Evolutionary conservation across 2,888 invertebrate genomes (phyloP).

Genomic region (Prionchulus punctatus): DNA sequence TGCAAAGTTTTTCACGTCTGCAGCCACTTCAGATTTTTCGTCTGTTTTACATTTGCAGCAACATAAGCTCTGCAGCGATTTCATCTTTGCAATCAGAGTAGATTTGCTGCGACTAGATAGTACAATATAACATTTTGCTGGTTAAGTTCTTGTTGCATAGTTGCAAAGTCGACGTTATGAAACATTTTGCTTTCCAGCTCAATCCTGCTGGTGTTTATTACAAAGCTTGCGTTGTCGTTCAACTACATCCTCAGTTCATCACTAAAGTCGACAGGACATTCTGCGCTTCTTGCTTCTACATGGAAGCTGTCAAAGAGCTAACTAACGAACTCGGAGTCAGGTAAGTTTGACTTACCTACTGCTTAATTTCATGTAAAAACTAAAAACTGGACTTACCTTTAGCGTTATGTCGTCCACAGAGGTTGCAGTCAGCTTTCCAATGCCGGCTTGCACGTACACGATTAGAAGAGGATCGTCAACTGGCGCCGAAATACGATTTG

Average conservation of each 20-base stretch:
- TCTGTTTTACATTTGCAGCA: too few species aligned
- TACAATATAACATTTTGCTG: not conserved
- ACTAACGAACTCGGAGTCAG: not conserved
- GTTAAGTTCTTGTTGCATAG: not conserved
- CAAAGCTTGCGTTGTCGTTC: not conserved
- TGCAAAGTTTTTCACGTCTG: too few species aligned
- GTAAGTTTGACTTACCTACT: not conserved
- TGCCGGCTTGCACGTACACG: not conserved
- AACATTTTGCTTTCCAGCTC: too few species aligned
- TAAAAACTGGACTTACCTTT: not conserved
- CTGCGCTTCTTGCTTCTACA: not conserved
- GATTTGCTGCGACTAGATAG: not conserved
- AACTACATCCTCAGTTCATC: not conserved
- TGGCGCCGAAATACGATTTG: not conserved
- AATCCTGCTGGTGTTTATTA: conserved; percentile 15
- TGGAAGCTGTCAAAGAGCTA: not conserved
- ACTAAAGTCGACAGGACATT: not conserved
- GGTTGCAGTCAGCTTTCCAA: not conserved
- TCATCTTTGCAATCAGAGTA: too few species aligned
- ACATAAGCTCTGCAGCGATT: too few species aligned
- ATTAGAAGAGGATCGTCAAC: not conserved
- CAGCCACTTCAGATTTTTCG: too few species aligned
- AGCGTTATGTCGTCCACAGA: not conserved
- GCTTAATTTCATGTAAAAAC: not conserved
- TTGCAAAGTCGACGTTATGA: too few species aligned